Conservation (phyloP, 2,888 invertebrate species). For the Hirtodrosophila trivittata region DNA sequence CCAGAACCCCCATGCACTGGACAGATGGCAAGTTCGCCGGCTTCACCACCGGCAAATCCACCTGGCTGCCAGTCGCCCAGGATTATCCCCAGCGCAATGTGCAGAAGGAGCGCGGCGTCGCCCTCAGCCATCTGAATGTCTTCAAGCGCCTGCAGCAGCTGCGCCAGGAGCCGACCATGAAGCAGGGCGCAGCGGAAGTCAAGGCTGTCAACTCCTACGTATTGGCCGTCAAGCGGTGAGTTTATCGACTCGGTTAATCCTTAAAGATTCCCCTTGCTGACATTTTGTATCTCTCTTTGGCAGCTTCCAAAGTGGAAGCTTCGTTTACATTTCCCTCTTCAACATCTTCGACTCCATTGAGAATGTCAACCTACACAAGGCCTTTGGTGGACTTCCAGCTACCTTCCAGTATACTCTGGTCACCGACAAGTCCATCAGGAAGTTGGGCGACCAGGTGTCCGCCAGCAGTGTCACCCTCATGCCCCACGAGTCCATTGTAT, state of each 20-base stretch:
- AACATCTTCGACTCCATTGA: constrained; percentile 84
- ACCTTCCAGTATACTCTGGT: constrained; percentile 77
- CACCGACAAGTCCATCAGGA: constrained; percentile 72
- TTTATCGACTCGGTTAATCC: background rate
- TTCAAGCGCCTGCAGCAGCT: constrained; percentile 85
- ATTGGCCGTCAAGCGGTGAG: constrained; percentile 83
- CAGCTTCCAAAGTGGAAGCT: constrained; percentile 65
- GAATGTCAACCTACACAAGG: constrained; percentile 81
- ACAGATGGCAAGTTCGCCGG: constrained; percentile 82
- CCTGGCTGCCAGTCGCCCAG: constrained; percentile 84
- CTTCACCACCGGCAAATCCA: constrained; percentile 73
- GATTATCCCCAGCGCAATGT: constrained; percentile 87
- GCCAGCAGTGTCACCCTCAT: constrained; percentile 65
- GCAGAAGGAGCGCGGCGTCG: constrained; percentile 84
- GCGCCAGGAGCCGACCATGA: constrained; percentile 84
- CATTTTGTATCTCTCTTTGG: background rate
- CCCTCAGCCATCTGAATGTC: constrained; percentile 86
- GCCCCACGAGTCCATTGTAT: constrained; percentile 75
- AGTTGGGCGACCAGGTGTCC: constrained; percentile 67
- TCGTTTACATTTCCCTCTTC: constrained; percentile 83
- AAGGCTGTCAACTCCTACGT: constrained; percentile 82
- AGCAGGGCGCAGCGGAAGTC: constrained; percentile 85
- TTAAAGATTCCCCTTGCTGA: background rate
- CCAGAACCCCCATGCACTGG: constrained; percentile 88
- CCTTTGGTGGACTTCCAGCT: constrained; percentile 59